These are phyloP conservation scores for Enteromius argenteus DNA, from an alignment of 2,797 vertebrate genomes.

Conservation along the genomic window DNA sequence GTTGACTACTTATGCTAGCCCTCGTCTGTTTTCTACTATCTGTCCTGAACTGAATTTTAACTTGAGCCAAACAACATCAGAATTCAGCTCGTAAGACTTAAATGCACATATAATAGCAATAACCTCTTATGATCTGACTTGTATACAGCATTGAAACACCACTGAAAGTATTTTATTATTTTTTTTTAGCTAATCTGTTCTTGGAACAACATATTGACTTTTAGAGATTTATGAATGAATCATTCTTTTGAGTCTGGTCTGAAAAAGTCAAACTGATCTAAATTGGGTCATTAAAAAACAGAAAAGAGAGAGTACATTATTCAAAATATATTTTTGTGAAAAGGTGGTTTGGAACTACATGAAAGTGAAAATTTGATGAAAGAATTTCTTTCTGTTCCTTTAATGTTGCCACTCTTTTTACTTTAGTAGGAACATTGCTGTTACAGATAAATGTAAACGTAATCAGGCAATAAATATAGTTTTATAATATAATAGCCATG, in stretches of 20 bases:
- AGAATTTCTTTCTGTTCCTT: neutral
- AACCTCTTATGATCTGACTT: neutral
- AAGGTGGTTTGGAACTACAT: neutral
- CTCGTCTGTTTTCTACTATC: neutral
- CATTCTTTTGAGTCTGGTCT: neutral
- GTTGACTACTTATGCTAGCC: neutral
- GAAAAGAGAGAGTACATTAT: neutral
- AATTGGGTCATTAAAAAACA: neutral
- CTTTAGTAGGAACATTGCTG: neutral
- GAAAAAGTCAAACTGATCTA: neutral
- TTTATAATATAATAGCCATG: constrained; percentile 21
- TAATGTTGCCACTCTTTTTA: neutral
- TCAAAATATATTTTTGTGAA: neutral
- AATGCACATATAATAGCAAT: neutral
- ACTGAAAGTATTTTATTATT: neutral
- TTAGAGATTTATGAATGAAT: neutral
- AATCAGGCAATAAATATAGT: neutral
- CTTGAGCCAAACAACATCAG: neutral
- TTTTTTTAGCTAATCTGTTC: neutral
- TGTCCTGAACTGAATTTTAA: neutral
- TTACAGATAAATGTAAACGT: constrained; percentile 4
- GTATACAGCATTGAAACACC: neutral
- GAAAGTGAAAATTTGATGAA: neutral
- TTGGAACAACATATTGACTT: neutral
- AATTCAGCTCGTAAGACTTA: neutral